Evolutionary conservation across 2,797 vertebrate species (phyloP).

Genomic region (Nannoperca obscura): DNA sequence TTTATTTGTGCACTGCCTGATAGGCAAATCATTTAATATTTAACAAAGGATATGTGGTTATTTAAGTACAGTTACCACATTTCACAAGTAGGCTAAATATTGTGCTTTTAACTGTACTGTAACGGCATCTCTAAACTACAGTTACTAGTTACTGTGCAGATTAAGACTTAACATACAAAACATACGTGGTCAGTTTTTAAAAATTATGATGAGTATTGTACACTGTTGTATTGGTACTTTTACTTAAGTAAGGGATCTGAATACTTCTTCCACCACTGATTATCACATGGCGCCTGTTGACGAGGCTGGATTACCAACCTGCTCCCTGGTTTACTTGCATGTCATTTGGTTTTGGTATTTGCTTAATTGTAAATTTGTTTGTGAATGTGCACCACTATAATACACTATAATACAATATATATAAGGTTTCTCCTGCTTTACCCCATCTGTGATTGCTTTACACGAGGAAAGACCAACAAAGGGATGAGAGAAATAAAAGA

Average conservation of each 20-base stretch:
- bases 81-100: neutral
- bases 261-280: neutral
- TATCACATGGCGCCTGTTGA: neutral
- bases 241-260: too few species aligned
- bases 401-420: too few species aligned
- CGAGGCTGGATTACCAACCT: neutral
- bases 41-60: neutral
- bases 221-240: too few species aligned
- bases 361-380: too few species aligned
- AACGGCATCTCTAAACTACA: neutral
- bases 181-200: too few species aligned
- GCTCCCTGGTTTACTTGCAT: neutral
- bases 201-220: too few species aligned
- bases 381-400: too few species aligned
- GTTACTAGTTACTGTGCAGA: neutral
- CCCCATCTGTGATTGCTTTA: constrained; percentile 3
- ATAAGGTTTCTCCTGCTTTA: neutral
- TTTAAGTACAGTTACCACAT: neutral
- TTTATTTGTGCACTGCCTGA: neutral
- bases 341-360: neutral
- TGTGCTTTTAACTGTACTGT: too few species aligned
- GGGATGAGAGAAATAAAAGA: neutral
- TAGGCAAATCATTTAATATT: neutral
- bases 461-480: constrained; percentile 20
- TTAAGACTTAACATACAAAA: too few species aligned